A percentile compares a stretch with the other conserved stretches of the same genome.
Evolutionary conservation across 2,797 vertebrate species (phyloP).

Genomic region (Pangasius mekongensis): DNA sequence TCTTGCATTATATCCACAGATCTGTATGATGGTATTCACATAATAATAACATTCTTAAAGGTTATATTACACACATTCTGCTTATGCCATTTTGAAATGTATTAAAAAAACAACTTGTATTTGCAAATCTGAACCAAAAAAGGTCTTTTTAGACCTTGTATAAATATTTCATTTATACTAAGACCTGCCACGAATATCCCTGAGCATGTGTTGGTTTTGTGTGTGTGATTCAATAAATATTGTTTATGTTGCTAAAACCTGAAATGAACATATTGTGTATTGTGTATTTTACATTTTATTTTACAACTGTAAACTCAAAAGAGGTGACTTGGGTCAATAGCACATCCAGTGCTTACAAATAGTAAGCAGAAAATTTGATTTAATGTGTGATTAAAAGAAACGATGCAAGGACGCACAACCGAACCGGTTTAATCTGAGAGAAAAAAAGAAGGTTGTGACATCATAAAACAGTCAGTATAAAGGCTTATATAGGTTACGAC

Average conservation of each 20-base stretch:
- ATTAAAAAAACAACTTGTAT: not conserved
- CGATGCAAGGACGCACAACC: not conserved
- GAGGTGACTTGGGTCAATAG: too few relatives aligned
- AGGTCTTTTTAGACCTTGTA: not conserved
- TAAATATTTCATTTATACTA: not conserved
- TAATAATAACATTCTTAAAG: too few relatives aligned
- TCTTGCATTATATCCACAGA: not conserved
- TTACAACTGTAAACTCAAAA: not conserved
- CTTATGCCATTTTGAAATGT: not conserved
- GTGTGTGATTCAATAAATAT: slow-evolving; percentile 5
- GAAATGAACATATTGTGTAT: not conserved
- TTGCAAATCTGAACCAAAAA: not conserved
- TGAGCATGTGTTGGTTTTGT: not conserved
- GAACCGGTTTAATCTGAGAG: slow-evolving; percentile 16
- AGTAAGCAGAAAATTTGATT: not conserved
- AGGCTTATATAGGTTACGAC: not conserved
- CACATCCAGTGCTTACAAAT: not conserved
- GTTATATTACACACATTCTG: not conserved
- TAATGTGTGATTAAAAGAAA: not conserved
- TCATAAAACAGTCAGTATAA: slow-evolving; percentile 12
- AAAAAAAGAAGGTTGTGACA: not conserved
- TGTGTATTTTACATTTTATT: not conserved
- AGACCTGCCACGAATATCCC: not conserved
- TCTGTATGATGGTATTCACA: not conserved
- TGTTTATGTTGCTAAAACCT: not conserved